Conservation (phyloP, 2,888 invertebrate species). For the Conus canariensis region DNA sequence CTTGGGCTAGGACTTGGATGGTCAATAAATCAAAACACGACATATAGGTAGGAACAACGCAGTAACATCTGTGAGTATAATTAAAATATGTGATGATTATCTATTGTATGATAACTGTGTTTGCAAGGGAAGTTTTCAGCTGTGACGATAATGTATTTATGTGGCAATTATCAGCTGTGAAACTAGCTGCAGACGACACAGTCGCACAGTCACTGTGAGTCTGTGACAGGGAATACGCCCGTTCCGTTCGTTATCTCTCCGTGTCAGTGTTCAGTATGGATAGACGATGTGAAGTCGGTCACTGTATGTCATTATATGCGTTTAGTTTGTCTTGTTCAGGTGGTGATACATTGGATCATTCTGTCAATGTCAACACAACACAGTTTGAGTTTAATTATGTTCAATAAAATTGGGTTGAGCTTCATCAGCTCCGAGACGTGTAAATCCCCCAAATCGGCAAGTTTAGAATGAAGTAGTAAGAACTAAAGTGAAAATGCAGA, state of each 20-base stretch:
- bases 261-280: too few relatives aligned
- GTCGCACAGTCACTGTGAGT: too few relatives aligned
- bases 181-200: not conserved
- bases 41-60: not conserved
- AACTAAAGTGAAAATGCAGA: too few relatives aligned
- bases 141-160: not conserved
- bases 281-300: too few relatives aligned
- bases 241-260: not conserved
- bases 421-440: too few relatives aligned
- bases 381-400: too few relatives aligned
- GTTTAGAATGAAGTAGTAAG: too few relatives aligned
- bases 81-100: not conserved
- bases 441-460: too few relatives aligned
- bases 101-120: not conserved
- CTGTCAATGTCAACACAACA: too few relatives aligned
- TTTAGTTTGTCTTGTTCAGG: not conserved
- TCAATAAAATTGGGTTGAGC: too few relatives aligned
- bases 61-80: conserved; percentile 9
- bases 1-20: conserved; percentile 32
- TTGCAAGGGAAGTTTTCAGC: not conserved
- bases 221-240: not conserved
- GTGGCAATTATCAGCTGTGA: not conserved
- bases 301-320: not conserved
- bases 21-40: conserved; percentile 17
- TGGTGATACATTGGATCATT: too few relatives aligned